These are phyloP conservation scores for Rhinolophus sinicus DNA, from an alignment of 2,113 vertebrate species.

Conservation along the genomic window DNA sequence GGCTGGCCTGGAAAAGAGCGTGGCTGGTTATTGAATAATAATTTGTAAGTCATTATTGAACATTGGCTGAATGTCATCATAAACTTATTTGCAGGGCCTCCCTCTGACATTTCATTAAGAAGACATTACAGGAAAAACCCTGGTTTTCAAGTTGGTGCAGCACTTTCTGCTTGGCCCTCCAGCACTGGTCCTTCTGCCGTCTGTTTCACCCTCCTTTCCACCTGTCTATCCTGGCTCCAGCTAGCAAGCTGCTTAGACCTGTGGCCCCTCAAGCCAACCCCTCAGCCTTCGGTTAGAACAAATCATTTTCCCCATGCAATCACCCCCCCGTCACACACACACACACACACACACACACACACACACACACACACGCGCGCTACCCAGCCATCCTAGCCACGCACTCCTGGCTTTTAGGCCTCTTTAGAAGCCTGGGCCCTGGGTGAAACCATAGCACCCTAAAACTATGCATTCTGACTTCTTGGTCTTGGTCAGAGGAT, in stretches of 20 bases:
- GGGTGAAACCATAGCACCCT: not conserved
- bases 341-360: too few species aligned
- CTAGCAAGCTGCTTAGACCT: not conserved
- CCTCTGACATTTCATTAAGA: slow-evolving; percentile 47
- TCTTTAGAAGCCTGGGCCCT: not conserved
- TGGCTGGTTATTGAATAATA: slow-evolving; percentile 42
- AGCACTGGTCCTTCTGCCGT: not conserved
- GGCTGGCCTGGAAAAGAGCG: not conserved
- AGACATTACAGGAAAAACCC: slow-evolving; percentile 11
- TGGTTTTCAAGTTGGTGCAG: not conserved
- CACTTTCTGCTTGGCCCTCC: not conserved
- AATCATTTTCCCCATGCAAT: not conserved
- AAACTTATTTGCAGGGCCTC: slow-evolving; percentile 23
- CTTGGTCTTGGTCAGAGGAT: not conserved
- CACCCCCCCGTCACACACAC: too few species aligned
- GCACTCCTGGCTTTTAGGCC: not conserved
- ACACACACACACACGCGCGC: too few species aligned
- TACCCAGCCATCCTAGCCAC: not conserved
- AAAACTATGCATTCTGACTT: not conserved
- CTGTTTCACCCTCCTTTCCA: not conserved
- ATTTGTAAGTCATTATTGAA: slow-evolving; percentile 53
- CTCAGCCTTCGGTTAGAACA: not conserved
- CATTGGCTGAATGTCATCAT: slow-evolving; percentile 60
- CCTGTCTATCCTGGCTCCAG: not conserved
- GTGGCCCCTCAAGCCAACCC: not conserved